phyloP scores from a whole-genome alignment of 2,797 vertebrate genomes.

The Varecia variegata region DNA sequence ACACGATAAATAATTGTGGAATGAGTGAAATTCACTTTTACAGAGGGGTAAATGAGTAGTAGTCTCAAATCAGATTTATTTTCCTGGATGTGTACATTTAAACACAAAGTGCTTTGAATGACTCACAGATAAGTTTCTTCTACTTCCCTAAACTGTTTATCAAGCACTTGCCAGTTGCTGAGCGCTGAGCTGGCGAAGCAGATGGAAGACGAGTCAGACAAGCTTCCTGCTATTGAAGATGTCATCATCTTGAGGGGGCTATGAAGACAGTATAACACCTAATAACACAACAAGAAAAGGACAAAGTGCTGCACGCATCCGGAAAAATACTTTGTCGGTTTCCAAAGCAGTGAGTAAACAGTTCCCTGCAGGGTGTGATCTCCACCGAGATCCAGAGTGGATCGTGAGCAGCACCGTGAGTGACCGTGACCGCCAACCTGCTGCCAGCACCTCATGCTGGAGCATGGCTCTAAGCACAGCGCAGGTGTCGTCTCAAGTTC shows the following conservation, averaged over 20 bases:
- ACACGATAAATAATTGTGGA: neutral
- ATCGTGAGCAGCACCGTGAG: accelerated
- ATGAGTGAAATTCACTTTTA: neutral
- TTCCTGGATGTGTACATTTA: neutral
- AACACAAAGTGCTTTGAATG: neutral
- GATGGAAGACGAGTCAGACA: neutral
- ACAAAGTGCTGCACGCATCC: neutral
- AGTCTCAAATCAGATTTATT: neutral
- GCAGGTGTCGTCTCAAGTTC: neutral
- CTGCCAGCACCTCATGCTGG: neutral
- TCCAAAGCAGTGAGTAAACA: neutral
- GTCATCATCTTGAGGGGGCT: neutral
- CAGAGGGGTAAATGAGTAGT: neutral
- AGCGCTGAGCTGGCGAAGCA: neutral
- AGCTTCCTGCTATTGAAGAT: neutral
- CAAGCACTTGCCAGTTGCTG: neutral
- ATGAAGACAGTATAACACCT: neutral
- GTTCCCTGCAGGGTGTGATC: neutral
- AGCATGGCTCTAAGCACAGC: neutral
- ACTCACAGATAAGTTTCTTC: neutral
- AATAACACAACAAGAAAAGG: neutral
- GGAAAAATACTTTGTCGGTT: neutral
- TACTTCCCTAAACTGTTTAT: neutral
- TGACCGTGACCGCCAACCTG: accelerated
- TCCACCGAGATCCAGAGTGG: accelerated